Percentiles rank a stretch among this genome's conserved stretches.
phyloP scores from a whole-genome alignment of 2,113 vertebrate genomes.

The Callaeas wilsoni region DNA sequence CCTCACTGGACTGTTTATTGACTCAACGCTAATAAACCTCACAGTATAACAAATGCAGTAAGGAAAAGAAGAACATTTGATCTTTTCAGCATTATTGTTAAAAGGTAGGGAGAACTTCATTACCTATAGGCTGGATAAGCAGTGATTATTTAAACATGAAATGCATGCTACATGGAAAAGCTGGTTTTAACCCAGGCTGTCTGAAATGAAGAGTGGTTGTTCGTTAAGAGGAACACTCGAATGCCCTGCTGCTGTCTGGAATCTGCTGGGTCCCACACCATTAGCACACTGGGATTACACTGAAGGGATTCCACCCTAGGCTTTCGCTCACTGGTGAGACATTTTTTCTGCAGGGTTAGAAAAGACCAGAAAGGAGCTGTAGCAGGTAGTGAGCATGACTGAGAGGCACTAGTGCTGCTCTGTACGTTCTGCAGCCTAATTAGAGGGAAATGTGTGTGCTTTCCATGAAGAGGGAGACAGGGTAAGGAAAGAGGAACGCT shows the following conservation, averaged over 20 bases:
- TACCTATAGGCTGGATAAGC: neutral
- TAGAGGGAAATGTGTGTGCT: slow-evolving; percentile 69
- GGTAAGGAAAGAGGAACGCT: slow-evolving; percentile 22
- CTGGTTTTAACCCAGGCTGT: neutral
- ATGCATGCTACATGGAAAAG: neutral
- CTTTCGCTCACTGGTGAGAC: slow-evolving; percentile 12
- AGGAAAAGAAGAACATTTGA: neutral
- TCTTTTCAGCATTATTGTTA: neutral
- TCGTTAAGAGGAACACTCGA: neutral
- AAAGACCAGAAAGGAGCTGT: slow-evolving; percentile 45
- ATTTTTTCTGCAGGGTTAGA: neutral
- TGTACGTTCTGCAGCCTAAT: slow-evolving; percentile 64
- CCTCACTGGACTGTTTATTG: neutral
- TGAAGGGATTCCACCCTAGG: slow-evolving; percentile 27
- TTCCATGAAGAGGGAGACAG: slow-evolving; percentile 52
- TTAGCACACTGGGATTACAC: neutral
- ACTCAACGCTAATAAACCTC: neutral
- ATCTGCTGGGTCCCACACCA: neutral
- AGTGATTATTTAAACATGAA: neutral
- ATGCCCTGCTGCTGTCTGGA: neutral
- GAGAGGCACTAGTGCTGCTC: slow-evolving; percentile 62
- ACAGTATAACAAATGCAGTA: neutral
- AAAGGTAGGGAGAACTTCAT: neutral
- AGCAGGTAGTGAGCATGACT: slow-evolving; percentile 31
- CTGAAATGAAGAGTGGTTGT: neutral